These are phyloP conservation scores for Schizothorax lantsangensis DNA, from an alignment of 2,797 vertebrate genomes.

Conservation along the genomic window DNA sequence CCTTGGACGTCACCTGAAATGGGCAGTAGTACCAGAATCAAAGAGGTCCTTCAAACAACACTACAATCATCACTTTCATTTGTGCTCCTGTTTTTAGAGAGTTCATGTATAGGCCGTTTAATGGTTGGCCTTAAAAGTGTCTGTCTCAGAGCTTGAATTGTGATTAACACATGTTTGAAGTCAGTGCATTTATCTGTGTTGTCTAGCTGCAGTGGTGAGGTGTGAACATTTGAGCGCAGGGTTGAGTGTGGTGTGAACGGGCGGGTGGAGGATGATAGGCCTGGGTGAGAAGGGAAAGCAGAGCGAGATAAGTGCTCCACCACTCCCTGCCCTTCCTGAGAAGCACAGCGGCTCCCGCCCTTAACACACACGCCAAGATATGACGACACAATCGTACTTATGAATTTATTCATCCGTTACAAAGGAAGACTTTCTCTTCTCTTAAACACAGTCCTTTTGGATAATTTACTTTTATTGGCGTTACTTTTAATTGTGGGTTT, in stretches of 20 bases:
- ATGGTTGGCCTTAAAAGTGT: constrained; percentile 15
- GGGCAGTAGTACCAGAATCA: not conserved
- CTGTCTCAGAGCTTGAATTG: constrained; percentile 44
- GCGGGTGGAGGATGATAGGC: constrained; percentile 56
- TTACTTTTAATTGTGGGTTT: not conserved
- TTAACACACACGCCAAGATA: not conserved
- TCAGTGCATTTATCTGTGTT: constrained; percentile 45
- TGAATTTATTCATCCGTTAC: not conserved
- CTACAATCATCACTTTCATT: constrained; percentile 15
- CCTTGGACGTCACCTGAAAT: not conserved
- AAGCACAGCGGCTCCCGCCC: constrained; percentile 62
- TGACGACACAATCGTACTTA: not conserved
- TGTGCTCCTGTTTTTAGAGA: constrained; percentile 1
- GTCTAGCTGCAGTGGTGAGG: constrained; percentile 40
- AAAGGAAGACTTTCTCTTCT: not conserved
- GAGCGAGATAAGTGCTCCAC: constrained; percentile 70
- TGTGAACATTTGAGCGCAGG: constrained; percentile 42
- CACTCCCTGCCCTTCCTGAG: constrained; percentile 73
- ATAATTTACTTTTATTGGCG: not conserved
- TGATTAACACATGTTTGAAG: constrained; percentile 55
- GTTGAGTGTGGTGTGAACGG: constrained; percentile 52
- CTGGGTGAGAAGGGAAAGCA: constrained; percentile 65
- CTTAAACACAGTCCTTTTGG: not conserved
- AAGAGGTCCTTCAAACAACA: constrained; percentile 19
- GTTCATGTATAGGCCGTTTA: constrained; percentile 3